Evolutionary conservation across 2,113 vertebrate species (phyloP).

Genomic region (Sialia sialis): DNA sequence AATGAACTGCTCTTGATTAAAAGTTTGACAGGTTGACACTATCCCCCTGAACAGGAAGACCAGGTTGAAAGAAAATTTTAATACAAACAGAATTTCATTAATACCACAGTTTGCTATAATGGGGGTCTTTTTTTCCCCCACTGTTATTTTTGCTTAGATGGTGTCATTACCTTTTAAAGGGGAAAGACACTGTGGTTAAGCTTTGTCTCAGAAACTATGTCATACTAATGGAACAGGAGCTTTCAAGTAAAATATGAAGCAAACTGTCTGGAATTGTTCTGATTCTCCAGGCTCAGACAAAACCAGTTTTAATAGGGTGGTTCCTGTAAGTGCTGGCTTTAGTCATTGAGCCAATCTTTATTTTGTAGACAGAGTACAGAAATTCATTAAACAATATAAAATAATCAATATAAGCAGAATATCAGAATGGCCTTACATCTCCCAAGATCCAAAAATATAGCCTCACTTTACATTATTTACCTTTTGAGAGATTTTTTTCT

Average conservation of each 20-base stretch:
- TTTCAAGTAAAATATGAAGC: conserved; percentile 50
- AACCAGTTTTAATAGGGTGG: background rate
- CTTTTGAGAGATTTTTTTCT: conserved; percentile 27
- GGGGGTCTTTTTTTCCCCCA: background rate
- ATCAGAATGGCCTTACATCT: conserved; percentile 21
- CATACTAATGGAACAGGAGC: conserved; percentile 20
- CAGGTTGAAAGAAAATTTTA: conserved; percentile 60
- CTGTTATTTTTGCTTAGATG: conserved; percentile 42
- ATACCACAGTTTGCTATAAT: conserved; percentile 56
- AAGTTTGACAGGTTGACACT: conserved; percentile 69
- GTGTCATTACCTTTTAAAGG: conserved; percentile 47
- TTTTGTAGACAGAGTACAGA: background rate
- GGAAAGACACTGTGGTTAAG: background rate
- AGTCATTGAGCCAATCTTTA: background rate
- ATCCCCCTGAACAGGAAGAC: conserved; percentile 38
- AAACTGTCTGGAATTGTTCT: conserved; percentile 8
- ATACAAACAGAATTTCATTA: conserved; percentile 75
- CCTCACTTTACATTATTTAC: conserved; percentile 58
- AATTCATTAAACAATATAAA: conserved; percentile 55
- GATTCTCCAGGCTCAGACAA: background rate
- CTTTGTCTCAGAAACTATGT: conserved; percentile 46
- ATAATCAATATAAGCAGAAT: conserved; percentile 24
- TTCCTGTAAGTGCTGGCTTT: background rate
- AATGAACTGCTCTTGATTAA: conserved; percentile 58
- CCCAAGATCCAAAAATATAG: conserved; percentile 30